These are phyloP conservation scores for Carabus problematicus DNA, from an alignment of 2,888 invertebrate species.

Conservation along the genomic window DNA sequence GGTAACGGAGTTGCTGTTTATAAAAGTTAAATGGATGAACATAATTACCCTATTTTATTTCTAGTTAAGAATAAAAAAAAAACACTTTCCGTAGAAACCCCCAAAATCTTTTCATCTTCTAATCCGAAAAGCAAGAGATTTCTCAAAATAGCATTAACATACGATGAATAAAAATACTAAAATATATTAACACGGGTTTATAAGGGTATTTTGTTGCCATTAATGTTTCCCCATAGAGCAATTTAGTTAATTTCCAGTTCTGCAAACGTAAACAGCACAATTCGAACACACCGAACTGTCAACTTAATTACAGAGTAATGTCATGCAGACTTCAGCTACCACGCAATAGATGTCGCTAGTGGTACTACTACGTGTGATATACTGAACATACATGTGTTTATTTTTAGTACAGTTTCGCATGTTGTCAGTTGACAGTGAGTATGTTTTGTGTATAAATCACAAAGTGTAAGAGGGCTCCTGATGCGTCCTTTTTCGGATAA, in stretches of 20 bases:
- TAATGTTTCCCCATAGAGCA: neutral
- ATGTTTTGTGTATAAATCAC: constrained; percentile 8
- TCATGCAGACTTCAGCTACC: neutral
- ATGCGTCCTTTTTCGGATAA: constrained; percentile 5
- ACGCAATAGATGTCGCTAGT: constrained; percentile 5
- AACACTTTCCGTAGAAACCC: no score
- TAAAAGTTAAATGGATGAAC: no score
- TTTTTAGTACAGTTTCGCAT: constrained; percentile 1
- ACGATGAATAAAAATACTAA: no score
- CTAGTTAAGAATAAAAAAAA: no score
- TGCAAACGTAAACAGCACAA: neutral
- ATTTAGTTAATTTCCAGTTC: neutral
- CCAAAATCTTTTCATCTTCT: no score
- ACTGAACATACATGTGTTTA: neutral
- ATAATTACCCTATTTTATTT: no score
- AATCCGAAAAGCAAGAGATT: no score
- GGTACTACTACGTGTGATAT: neutral
- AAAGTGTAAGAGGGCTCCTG: neutral
- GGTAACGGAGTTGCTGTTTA: no score
- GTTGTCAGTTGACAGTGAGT: neutral
- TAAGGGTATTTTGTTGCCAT: neutral
- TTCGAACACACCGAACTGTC: neutral
- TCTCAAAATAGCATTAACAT: no score
- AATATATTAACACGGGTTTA: no score
- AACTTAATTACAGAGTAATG: neutral